Conservation (phyloP, 2,113 vertebrate species). For the Chunga burmeisteri region DNA sequence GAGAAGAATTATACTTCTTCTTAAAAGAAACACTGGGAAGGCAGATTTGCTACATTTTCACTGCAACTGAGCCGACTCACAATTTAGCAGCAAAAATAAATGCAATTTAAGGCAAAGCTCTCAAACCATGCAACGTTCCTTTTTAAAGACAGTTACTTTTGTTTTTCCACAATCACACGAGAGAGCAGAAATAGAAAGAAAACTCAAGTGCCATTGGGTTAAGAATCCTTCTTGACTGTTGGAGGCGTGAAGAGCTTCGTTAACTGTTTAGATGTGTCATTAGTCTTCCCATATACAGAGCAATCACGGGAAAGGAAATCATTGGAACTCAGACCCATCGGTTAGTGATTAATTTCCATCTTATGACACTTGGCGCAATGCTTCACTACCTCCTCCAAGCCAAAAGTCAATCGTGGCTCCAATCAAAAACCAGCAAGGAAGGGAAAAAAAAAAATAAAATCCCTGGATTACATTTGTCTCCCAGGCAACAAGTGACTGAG, state of each 20-base stretch:
- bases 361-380: conserved; percentile 8
- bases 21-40: neutral
- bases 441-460: neutral
- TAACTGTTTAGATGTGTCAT: conserved; percentile 4
- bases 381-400: conserved; percentile 1
- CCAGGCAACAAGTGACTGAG: conserved; percentile 44
- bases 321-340: conserved; percentile 59
- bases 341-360: conserved; percentile 68
- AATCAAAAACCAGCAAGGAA: conserved; percentile 23
- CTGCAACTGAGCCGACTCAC: neutral
- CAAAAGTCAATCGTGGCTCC: neutral
- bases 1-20: neutral
- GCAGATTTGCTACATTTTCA: neutral
- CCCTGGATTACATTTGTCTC: conserved; percentile 52
- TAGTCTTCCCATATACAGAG: neutral
- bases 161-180: neutral
- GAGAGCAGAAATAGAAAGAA: neutral
- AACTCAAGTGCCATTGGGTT: neutral
- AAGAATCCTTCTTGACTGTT: neutral
- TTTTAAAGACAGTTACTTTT: neutral
- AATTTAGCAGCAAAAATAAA: neutral
- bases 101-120: neutral
- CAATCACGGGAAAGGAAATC: conserved; percentile 67
- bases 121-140: neutral
- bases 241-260: neutral